Conservation (phyloP, 1,140 invertebrate genomes). For the Caenorhabditis latens region DNA sequence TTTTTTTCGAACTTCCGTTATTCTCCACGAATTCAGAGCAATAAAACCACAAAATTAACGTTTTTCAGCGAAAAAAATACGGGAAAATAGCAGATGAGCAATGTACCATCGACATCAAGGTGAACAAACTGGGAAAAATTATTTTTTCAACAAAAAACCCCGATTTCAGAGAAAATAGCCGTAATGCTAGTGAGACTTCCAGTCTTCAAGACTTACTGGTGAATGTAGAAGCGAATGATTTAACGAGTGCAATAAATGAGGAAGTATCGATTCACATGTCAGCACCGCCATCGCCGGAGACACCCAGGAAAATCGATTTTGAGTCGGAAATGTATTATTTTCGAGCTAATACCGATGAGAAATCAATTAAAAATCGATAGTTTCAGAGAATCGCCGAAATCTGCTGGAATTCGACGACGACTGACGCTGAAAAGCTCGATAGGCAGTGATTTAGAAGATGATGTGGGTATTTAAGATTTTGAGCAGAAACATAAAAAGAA, state of each 20-base stretch:
- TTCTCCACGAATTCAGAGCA: neutral
- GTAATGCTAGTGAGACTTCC: conserved; percentile 27
- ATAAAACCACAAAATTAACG: neutral
- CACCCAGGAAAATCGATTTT: conserved; percentile 20
- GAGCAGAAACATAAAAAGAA: too few relatives aligned
- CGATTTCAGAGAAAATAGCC: conserved; percentile 6
- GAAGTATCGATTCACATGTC: conserved; percentile 33
- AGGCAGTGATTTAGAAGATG: conserved; percentile 8
- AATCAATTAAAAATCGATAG: neutral
- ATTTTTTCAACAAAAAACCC: neutral
- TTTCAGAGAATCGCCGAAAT: conserved; percentile 27
- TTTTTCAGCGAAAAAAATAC: neutral
- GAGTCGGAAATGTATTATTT: neutral
- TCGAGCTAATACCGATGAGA: neutral
- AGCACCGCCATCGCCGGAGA: conserved; percentile 15
- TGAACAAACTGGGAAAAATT: neutral
- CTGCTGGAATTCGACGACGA: neutral
- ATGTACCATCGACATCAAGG: conserved; percentile 44
- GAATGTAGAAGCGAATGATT: conserved; percentile 35
- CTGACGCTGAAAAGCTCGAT: conserved; percentile 8
- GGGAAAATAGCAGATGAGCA: conserved; percentile 1
- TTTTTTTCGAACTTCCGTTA: neutral
- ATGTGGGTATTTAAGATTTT: neutral
- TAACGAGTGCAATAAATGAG: conserved; percentile 31
- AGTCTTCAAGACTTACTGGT: conserved; percentile 25